phyloP scores from a whole-genome alignment of 2,797 vertebrate genomes.

The Acipenser transmontanus region DNA sequence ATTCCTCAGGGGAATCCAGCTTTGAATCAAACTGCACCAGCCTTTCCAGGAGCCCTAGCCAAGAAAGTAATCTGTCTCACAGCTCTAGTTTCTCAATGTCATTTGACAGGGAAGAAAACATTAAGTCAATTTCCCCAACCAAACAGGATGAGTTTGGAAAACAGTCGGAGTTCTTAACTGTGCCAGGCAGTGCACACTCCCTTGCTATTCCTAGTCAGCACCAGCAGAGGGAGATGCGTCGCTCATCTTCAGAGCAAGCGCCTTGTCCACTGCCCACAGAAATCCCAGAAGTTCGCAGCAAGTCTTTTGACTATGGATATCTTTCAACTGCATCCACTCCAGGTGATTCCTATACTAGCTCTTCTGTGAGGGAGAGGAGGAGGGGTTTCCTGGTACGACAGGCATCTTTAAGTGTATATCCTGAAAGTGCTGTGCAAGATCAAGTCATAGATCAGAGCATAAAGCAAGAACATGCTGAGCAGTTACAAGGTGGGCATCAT shows the following conservation, averaged over 20 bases:
- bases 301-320: conserved; percentile 95
- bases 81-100: conserved; percentile 96
- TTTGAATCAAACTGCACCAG: conserved; percentile 94
- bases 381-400: conserved; percentile 92
- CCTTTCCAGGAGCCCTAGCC: conserved; percentile 92
- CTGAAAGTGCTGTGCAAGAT: conserved; percentile 76
- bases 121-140: conserved; percentile 70
- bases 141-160: conserved; percentile 86
- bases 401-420: conserved; percentile 91
- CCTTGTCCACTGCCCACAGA: conserved; percentile 83
- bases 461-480: conserved; percentile 83
- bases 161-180: conserved; percentile 89
- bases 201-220: conserved; percentile 82
- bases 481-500: conserved; percentile 53
- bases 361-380: conserved; percentile 81
- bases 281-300: conserved; percentile 87
- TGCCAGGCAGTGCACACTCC: conserved; percentile 81
- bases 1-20: conserved; percentile 95
- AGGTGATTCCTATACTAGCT: conserved; percentile 64
- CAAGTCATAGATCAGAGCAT: conserved; percentile 65
- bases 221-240: conserved; percentile 94
- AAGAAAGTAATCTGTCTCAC: conserved; percentile 95
- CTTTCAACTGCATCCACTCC: conserved; percentile 76
- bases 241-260: conserved; percentile 94
- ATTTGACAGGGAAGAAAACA: conserved; percentile 84